Evolutionary conservation across 1,140 invertebrate genomes (phyloP).

Genomic region (Drosophila sp.): DNA sequence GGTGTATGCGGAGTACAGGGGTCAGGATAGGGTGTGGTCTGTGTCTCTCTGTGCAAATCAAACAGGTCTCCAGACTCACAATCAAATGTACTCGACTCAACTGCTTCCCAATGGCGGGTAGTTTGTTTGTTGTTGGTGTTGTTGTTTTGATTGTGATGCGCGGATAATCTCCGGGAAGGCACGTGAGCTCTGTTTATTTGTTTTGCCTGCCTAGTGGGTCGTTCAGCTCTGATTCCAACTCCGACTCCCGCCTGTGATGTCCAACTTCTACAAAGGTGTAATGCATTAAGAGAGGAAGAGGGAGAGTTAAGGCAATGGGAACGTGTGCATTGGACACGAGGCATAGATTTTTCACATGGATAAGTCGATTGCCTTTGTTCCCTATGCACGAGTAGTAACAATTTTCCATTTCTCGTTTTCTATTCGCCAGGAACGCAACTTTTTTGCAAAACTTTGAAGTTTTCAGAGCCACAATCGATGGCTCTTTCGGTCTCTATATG

Average conservation of each 20-base stretch:
- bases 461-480: conserved; percentile 22
- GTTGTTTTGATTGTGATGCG: conserved; percentile 75
- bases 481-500: conserved; percentile 1
- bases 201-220: conserved; percentile 57
- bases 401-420: conserved; percentile 41
- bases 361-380: conserved; percentile 59
- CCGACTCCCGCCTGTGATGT: conserved; percentile 1
- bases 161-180: conserved; percentile 69
- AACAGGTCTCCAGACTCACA: conserved; percentile 63
- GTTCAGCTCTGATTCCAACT: conserved; percentile 19
- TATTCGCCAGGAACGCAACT: conserved; percentile 45
- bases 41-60: conserved; percentile 56
- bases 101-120: conserved; percentile 46
- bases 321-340: conserved; percentile 66
- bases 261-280: conserved; percentile 57
- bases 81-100: conserved; percentile 16
- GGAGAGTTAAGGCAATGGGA: conserved; percentile 30
- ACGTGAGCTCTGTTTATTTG: conserved; percentile 71
- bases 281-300: conserved; percentile 53
- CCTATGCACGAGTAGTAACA: conserved; percentile 16
- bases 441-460: conserved; percentile 59
- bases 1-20: conserved; percentile 4
- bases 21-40: conserved; percentile 42
- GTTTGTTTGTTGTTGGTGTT: conserved; percentile 58
- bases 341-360: conserved; percentile 79